Percentiles rank a stretch among this genome's conserved stretches.
Conservation (phyloP, 2,113 vertebrate genomes). For the Progne subis region DNA sequence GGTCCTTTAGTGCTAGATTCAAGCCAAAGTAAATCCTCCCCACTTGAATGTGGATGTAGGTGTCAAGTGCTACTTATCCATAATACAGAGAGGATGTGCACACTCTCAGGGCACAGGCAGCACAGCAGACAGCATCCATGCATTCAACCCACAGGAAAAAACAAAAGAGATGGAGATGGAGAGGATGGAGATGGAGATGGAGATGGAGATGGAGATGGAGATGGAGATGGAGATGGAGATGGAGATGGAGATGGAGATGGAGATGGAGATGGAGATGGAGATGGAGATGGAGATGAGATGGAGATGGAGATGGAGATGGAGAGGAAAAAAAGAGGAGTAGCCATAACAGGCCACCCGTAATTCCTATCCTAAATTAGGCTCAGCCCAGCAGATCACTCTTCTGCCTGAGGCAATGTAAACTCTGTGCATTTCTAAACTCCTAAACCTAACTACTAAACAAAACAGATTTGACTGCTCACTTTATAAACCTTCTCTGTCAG, state of each 20-base stretch:
- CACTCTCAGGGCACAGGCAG: background rate
- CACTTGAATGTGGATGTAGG: background rate
- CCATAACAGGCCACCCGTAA: background rate
- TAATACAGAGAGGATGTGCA: background rate
- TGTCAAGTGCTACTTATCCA: conserved; percentile 40
- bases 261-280: background rate
- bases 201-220: background rate
- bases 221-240: background rate
- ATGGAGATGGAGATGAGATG: background rate
- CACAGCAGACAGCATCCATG: background rate
- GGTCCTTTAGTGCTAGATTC: background rate
- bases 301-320: background rate
- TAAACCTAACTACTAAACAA: background rate
- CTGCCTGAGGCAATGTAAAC: conserved; percentile 4
- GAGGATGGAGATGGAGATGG: background rate
- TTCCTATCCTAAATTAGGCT: background rate
- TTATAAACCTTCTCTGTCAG: conserved; percentile 19
- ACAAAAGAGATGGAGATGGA: background rate
- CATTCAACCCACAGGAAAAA: background rate
- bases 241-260: background rate
- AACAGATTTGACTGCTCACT: conserved; percentile 47
- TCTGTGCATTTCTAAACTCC: conserved; percentile 36
- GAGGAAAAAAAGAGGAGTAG: background rate
- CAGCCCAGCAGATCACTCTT: background rate
- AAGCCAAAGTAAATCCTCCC: background rate